Evolutionary conservation across 2,797 vertebrate genomes (phyloP), one percentile per base, ranked within the genome.

Genomic region (Anabas testudineus): DNA sequence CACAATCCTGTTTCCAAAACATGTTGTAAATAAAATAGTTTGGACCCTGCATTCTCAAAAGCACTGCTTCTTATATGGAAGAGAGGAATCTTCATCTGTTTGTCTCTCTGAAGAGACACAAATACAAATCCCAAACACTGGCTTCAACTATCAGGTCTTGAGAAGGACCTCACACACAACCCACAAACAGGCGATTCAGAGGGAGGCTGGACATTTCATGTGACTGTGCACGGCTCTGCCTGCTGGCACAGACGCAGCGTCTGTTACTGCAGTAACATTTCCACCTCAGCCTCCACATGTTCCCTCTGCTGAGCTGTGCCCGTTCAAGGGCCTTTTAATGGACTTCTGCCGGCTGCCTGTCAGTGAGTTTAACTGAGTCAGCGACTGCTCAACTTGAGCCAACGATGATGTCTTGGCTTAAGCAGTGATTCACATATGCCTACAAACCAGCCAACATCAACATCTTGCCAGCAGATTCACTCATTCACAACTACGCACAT

Each of bases 241-340:
- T 15, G 32, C 48, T 30, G 51, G 37, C 63, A 42, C 76, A 57
- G 46, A 68, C 59, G 58, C 49, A 13, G 7, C 61, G 32, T 9
- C 71, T 65, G 57, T 76, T 63, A 60, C 67, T 26, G 58, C 47
- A 54, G 45, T 57, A 77, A 80, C 48, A 69, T 65, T 78, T 86
- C 73, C 74, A 74, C 70, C 67, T 78, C 64, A 14, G 12, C 64
- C 81, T 70, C 76, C 66, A 30, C 76, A 53, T 52, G 72, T 76
- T 86, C 16, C 73, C 71, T 70, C 65, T 39, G 67, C 80, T 64
- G 80, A 82, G 72, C 72, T 34, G 58, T 45, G 63, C 64, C 78
- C 77, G 65, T 86, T 87, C 85, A 78, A 56, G 46, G 65, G 74
- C 36, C 74, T 71, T 81, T 84, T 78, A 90, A 90, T 89, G 77